Conservation (phyloP, 2,113 vertebrate species). For the Microcebus jonahi region DNA sequence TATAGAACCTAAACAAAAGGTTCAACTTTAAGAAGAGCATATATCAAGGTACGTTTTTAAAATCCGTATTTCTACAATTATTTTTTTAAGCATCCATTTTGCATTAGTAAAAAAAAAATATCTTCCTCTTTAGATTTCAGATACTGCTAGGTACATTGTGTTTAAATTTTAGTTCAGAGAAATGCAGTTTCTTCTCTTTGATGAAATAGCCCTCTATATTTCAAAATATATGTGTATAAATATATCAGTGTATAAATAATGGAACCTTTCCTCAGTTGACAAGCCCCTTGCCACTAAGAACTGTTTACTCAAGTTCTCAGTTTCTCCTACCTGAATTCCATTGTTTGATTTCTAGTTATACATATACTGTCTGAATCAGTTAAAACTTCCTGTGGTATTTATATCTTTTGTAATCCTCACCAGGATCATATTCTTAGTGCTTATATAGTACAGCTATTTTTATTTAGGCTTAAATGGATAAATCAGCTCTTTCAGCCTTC, state of each 20-base stretch:
- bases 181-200: constrained; percentile 35
- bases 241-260: neutral
- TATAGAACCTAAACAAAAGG: constrained; percentile 33
- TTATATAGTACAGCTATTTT: neutral
- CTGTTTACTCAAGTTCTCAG: neutral
- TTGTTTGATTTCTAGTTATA: constrained; percentile 19
- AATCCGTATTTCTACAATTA: constrained; percentile 15
- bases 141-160: neutral
- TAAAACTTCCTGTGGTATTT: neutral
- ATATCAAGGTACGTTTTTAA: constrained; percentile 34
- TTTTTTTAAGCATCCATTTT: constrained; percentile 35
- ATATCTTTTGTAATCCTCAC: constrained; percentile 27
- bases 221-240: neutral
- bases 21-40: constrained; percentile 23
- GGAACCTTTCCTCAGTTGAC: neutral
- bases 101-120: constrained; percentile 9
- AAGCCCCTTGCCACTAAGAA: neutral
- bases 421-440: neutral
- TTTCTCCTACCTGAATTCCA: neutral
- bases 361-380: neutral
- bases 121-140: constrained; percentile 48
- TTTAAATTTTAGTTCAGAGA: constrained; percentile 32
- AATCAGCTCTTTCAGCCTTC: neutral
- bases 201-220: neutral
- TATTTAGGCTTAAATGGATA: neutral